Percentiles rank a stretch among this genome's conserved stretches.
Evolutionary conservation across 2,888 invertebrate genomes (phyloP).

Genomic region (Holacanthella duospinosa): DNA sequence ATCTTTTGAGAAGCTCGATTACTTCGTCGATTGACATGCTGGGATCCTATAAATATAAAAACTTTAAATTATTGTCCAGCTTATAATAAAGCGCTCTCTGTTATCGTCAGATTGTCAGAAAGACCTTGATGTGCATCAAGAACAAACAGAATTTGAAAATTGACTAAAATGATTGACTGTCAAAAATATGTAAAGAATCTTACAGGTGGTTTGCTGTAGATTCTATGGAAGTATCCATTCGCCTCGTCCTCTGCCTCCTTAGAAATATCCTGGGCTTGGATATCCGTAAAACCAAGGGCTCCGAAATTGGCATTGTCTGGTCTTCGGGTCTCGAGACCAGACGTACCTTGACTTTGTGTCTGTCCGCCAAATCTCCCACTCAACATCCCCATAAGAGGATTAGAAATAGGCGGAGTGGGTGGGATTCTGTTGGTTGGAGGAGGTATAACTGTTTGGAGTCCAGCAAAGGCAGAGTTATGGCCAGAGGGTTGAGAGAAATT

Average conservation of each 20-base stretch:
- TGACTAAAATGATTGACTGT: no score
- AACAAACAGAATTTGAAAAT: no score
- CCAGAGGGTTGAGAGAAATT: conserved; percentile 23
- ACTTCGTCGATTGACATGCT: conserved; percentile 92
- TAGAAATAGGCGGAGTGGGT: background rate
- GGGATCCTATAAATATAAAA: conserved; percentile 53
- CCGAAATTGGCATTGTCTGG: background rate
- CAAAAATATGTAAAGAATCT: no score
- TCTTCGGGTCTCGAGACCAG: background rate
- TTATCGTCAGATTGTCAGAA: no score
- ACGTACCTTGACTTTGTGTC: background rate
- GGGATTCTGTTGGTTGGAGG: background rate
- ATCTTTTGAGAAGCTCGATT: conserved; percentile 85
- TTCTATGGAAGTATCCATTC: conserved; percentile 94
- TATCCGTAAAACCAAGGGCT: conserved; percentile 26
- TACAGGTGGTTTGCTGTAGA: conserved; percentile 88
- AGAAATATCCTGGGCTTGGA: conserved; percentile 48
- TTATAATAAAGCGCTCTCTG: no score
- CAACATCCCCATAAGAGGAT: conserved; percentile 1
- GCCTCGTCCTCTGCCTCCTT: conserved; percentile 99
- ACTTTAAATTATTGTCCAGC: no score
- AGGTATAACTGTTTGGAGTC: background rate
- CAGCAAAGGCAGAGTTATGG: conserved; percentile 9
- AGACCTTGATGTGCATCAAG: no score
- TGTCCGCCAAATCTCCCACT: background rate